A percentile compares a stretch with the other conserved stretches of the same genome.
phyloP scores from a whole-genome alignment of 2,797 vertebrate species.

The Rallus crepitans region DNA sequence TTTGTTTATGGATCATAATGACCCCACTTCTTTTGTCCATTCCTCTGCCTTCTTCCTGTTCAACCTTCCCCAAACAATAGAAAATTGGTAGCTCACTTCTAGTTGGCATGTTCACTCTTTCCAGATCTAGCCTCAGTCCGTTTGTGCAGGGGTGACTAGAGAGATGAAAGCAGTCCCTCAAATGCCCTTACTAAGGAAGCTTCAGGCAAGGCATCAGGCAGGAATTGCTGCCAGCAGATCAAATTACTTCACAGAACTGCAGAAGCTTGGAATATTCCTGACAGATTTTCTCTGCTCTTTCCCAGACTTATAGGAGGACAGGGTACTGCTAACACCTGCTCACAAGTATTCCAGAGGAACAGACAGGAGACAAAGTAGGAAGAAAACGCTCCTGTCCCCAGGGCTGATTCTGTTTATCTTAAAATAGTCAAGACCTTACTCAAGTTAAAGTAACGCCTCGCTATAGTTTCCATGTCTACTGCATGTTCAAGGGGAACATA shows the following conservation, averaged over 20 bases:
- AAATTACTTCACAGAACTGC: neutral
- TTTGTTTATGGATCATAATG: neutral
- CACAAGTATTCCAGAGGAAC: neutral
- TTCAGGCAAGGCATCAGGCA: neutral
- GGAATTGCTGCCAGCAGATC: neutral
- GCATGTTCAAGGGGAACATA: neutral
- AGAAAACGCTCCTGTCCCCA: neutral
- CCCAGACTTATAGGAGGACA: neutral
- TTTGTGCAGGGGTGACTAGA: neutral
- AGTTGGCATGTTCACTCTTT: neutral
- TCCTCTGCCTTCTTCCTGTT: neutral
- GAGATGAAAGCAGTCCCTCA: neutral
- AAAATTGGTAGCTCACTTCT: neutral
- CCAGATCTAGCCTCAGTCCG: neutral
- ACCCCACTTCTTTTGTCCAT: neutral
- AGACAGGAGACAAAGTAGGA: neutral
- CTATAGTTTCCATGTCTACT: neutral
- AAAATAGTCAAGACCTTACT: neutral
- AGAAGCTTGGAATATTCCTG: neutral
- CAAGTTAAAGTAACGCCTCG: fast-evolving
- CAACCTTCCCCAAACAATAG: neutral
- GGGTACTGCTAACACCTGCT: neutral
- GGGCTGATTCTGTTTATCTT: neutral
- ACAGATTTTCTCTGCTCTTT: neutral
- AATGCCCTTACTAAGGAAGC: neutral